Conservation (phyloP, 2,113 vertebrate genomes). For the Gasterosteus aculeatus region DNA sequence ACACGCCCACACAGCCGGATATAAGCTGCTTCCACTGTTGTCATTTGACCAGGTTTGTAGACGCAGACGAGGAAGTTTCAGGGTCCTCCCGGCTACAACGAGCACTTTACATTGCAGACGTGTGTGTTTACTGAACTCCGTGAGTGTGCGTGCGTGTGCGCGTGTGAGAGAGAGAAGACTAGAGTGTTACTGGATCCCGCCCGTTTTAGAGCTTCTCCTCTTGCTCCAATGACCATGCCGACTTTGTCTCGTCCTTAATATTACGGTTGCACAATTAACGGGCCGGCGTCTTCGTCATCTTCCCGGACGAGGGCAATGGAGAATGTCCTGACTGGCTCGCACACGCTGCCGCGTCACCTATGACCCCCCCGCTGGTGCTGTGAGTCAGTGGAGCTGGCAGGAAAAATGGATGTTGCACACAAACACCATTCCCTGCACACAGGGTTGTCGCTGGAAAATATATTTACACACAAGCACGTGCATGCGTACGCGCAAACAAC, state of each 20-base stretch:
- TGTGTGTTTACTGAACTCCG: not conserved
- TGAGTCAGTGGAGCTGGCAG: slow-evolving; percentile 68
- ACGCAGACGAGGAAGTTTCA: slow-evolving; percentile 64
- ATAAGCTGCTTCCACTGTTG: slow-evolving; percentile 68
- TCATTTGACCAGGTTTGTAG: slow-evolving; percentile 72
- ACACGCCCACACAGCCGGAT: slow-evolving; percentile 61
- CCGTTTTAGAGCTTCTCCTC: no score
- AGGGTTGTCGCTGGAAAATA: slow-evolving; percentile 21
- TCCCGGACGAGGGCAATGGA: no score
- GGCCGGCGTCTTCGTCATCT: no score
- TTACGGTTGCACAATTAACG: slow-evolving; percentile 23
- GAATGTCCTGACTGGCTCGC: no score
- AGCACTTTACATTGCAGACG: not conserved
- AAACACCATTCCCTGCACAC: slow-evolving; percentile 32
- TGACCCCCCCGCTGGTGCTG: slow-evolving; percentile 51
- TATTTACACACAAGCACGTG: slow-evolving; percentile 52
- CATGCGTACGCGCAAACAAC: slow-evolving; percentile 43
- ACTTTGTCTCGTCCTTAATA: slow-evolving; percentile 1
- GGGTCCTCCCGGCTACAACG: slow-evolving; percentile 62
- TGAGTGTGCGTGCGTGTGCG: no score
- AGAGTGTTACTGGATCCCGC: no score
- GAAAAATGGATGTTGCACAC: slow-evolving; percentile 41
- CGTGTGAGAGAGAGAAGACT: no score
- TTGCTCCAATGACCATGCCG: not conserved
- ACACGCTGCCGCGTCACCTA: slow-evolving; percentile 47